Conservation (phyloP, 2,113 vertebrate species). For the Xenopus borealis region DNA sequence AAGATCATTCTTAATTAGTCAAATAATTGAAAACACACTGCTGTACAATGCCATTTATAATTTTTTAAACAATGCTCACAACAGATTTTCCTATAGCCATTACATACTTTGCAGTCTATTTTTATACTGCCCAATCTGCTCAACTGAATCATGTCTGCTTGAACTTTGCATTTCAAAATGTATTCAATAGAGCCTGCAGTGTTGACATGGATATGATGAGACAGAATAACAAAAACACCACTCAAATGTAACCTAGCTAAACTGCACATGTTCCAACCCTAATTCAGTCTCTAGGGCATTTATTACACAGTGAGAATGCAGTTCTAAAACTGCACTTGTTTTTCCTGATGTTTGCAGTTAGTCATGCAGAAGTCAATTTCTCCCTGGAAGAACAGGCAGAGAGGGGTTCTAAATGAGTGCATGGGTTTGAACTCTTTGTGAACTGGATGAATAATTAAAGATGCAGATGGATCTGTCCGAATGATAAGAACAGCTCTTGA, state of each 20-base stretch:
- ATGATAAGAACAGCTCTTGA: slow-evolving; percentile 93
- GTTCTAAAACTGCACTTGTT: slow-evolving; percentile 68
- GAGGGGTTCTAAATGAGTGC: slow-evolving; percentile 79
- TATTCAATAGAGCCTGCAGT: slow-evolving; percentile 83
- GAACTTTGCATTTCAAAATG: slow-evolving; percentile 76
- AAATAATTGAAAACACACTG: no score
- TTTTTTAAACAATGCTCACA: no score
- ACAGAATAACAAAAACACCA: slow-evolving; percentile 82
- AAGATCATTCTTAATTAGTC: no score
- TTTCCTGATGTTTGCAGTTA: slow-evolving; percentile 83
- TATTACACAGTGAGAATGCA: slow-evolving; percentile 73
- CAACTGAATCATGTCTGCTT: slow-evolving; percentile 71
- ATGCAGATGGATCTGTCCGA: slow-evolving; percentile 98
- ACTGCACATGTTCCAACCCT: slow-evolving; percentile 83
- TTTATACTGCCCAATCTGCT: slow-evolving; percentile 68
- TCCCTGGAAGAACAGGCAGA: slow-evolving; percentile 73
- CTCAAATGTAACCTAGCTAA: slow-evolving; percentile 83
- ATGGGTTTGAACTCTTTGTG: slow-evolving; percentile 89
- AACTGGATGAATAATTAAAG: slow-evolving; percentile 99
- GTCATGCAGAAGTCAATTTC: slow-evolving; percentile 85
- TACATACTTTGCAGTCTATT: slow-evolving; percentile 2
- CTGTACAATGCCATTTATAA: no score
- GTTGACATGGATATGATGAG: slow-evolving; percentile 97
- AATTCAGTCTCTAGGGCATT: slow-evolving; percentile 80
- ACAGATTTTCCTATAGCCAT: no score